Evolutionary conservation across 2,888 invertebrate species (phyloP).

Genomic region (Octonoba sinensis): DNA sequence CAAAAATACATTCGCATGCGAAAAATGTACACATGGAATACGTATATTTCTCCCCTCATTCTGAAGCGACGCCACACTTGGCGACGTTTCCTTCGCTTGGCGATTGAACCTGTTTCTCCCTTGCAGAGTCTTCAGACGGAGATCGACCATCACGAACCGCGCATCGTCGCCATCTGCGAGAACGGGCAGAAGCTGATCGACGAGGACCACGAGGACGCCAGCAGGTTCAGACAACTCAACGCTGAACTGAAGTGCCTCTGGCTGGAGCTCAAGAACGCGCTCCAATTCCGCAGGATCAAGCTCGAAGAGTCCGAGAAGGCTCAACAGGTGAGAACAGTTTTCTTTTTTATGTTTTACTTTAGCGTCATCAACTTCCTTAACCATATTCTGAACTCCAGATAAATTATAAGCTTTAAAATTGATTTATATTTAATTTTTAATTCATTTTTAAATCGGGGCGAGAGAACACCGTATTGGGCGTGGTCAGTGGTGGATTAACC

Average conservation of each 20-base stretch:
- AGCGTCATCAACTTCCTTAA: no score
- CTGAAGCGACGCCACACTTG: no score
- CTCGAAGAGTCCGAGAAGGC: conserved; percentile 90
- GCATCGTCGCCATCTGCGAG: conserved; percentile 91
- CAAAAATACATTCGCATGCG: no score
- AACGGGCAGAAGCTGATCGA: conserved; percentile 96
- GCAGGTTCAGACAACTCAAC: conserved; percentile 88
- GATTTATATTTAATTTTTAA: no score
- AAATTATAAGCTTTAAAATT: no score
- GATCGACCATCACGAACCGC: conserved; percentile 97
- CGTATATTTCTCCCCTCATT: no score
- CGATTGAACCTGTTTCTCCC: not conserved
- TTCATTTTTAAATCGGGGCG: no score
- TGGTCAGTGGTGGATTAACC: no score
- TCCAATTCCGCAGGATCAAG: conserved; percentile 89
- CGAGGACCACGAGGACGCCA: conserved; percentile 93
- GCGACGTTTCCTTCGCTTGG: no score
- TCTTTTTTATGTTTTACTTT: not conserved
- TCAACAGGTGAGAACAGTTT: conserved; percentile 76
- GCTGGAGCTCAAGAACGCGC: conserved; percentile 95
- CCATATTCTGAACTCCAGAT: no score
- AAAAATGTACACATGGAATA: no score
- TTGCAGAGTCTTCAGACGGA: conserved; percentile 88
- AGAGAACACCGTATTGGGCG: no score
- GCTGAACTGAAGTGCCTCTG: conserved; percentile 91